A percentile compares a stretch with the other conserved stretches of the same genome.
phyloP scores from a whole-genome alignment of 1,140 invertebrate genomes.

The Eumaeus atala region DNA sequence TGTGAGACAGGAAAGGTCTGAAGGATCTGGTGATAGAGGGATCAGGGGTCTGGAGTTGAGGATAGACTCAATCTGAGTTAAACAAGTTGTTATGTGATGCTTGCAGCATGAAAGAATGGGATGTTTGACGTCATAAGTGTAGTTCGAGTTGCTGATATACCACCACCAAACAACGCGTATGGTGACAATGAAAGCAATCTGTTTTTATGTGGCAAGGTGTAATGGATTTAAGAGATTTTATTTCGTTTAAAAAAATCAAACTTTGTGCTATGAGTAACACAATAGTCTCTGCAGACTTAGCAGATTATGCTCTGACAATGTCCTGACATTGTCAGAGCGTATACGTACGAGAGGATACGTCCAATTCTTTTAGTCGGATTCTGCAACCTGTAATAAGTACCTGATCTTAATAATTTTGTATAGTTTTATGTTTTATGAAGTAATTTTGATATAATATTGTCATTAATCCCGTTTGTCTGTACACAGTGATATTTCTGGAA shows the following conservation, averaged over 20 bases:
- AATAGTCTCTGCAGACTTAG: conserved; percentile 13
- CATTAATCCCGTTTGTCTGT: conserved; percentile 5
- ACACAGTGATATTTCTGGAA: neutral
- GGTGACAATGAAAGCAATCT: conserved; percentile 17
- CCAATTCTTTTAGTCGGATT: conserved; percentile 2
- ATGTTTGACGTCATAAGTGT: conserved; percentile 26
- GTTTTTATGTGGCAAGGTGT: conserved; percentile 16
- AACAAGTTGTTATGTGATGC: conserved; percentile 14
- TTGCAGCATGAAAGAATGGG: conserved; percentile 23
- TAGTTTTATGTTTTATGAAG: conserved; percentile 10
- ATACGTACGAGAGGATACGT: neutral
- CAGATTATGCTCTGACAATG: conserved; percentile 7
- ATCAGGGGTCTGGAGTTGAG: neutral
- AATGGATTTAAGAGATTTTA: conserved; percentile 12
- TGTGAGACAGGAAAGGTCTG: neutral
- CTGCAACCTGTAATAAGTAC: conserved; percentile 1
- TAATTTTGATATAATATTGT: conserved; percentile 8
- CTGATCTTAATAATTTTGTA: conserved; percentile 8
- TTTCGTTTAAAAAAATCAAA: conserved; percentile 14
- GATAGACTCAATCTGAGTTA: neutral
- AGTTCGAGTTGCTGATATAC: conserved; percentile 27
- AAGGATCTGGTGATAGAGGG: neutral
- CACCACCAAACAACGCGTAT: conserved; percentile 28
- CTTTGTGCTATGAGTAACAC: conserved; percentile 2
- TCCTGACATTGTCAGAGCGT: too few species aligned